A percentile compares a stretch with the other conserved stretches of the same genome.
phyloP scores from a whole-genome alignment of 2,797 vertebrate species.

The Arctocebus calabarensis region DNA sequence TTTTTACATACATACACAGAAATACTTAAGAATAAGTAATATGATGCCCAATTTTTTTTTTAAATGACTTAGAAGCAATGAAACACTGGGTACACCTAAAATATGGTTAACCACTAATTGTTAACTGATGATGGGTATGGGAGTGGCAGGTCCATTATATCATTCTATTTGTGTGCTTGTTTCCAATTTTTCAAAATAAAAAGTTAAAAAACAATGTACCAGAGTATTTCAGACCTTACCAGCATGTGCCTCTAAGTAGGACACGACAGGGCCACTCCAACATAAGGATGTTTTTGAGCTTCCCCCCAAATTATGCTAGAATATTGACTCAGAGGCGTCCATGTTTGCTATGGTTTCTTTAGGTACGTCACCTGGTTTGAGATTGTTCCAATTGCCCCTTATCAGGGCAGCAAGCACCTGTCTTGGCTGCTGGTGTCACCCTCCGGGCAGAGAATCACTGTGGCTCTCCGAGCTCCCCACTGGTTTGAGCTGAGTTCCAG shows the following conservation, averaged over 20 bases:
- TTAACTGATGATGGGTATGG: not conserved
- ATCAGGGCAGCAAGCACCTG: not conserved
- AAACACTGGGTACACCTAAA: not conserved
- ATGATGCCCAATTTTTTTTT: not conserved
- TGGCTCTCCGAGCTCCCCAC: not conserved
- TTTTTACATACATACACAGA: not conserved
- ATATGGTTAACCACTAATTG: not conserved
- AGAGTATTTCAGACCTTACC: not conserved
- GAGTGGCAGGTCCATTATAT: not conserved
- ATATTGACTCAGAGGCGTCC: not conserved
- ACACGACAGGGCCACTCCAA: not conserved
- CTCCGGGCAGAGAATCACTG: not conserved
- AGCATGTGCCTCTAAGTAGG: not conserved
- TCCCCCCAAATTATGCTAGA: not conserved
- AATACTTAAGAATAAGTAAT: not conserved
- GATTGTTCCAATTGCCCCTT: not conserved
- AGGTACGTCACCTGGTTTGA: not conserved
- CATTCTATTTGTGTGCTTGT: not conserved
- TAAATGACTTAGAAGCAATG: not conserved
- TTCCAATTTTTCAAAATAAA: not conserved
- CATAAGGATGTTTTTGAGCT: not conserved
- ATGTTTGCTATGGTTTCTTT: not conserved
- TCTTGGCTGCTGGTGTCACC: no score
- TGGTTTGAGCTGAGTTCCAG: not conserved
- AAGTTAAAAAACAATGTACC: not conserved